These are phyloP conservation scores for Psittacula echo DNA, from an alignment of 2,797 vertebrate species.

Conservation along the genomic window DNA sequence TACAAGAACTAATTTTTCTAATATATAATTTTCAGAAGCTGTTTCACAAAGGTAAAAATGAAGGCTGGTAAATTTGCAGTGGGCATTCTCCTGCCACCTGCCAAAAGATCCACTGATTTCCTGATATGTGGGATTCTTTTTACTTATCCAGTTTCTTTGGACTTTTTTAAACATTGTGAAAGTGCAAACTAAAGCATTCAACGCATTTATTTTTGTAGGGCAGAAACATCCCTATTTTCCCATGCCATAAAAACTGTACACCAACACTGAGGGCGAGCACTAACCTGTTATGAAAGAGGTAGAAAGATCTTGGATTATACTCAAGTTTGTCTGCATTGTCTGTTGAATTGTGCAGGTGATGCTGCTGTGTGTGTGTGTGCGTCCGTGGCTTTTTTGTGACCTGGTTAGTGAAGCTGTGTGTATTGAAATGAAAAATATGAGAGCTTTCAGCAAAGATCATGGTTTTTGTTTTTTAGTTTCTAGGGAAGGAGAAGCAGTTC, in stretches of 20 bases:
- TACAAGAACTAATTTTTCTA: background rate
- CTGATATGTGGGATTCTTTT: constrained; percentile 66
- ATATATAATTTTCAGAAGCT: constrained; percentile 74
- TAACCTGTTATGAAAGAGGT: constrained; percentile 87
- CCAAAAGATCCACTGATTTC: constrained; percentile 59
- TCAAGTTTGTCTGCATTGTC: constrained; percentile 79
- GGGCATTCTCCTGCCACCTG: constrained; percentile 43
- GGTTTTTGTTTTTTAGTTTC: constrained; percentile 71
- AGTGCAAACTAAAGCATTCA: constrained; percentile 82
- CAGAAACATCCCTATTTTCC: constrained; percentile 85
- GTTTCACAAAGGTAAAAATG: constrained; percentile 77
- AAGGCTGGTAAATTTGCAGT: constrained; percentile 33
- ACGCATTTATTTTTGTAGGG: constrained; percentile 86
- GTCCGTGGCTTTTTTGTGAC: constrained; percentile 80
- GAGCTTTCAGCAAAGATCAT: constrained; percentile 73
- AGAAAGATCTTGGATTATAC: constrained; percentile 84
- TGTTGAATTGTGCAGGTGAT: constrained; percentile 75
- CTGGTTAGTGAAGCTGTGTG: constrained; percentile 73
- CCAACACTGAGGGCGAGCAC: constrained; percentile 84
- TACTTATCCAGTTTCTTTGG: constrained; percentile 70
- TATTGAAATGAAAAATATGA: constrained; percentile 65
- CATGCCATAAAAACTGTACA: constrained; percentile 87
- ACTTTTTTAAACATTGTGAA: constrained; percentile 64
- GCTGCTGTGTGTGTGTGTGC: constrained; percentile 62
- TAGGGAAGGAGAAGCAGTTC: constrained; percentile 34